Evolutionary conservation across 1,140 invertebrate genomes (phyloP).

Genomic region (Saccostrea glomerata): DNA sequence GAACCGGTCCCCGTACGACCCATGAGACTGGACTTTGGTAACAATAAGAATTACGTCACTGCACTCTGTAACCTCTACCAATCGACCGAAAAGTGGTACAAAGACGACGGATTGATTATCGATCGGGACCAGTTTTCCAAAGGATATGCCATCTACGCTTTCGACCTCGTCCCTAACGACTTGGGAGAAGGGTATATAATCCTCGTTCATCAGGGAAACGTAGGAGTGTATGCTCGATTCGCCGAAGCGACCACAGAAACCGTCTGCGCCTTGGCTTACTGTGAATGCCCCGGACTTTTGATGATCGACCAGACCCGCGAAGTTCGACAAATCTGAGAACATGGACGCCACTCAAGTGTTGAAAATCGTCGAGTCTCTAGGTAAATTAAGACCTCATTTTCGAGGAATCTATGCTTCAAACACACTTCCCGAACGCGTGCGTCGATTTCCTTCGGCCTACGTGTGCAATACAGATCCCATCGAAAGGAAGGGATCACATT

Average conservation of each 20-base stretch:
- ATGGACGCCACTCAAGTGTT: not conserved
- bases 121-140: no score
- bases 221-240: conserved; percentile 43
- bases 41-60: no score
- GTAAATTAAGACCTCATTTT: not conserved
- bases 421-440: conserved; percentile 21
- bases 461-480: conserved; percentile 43
- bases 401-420: conserved; percentile 37
- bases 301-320: not conserved
- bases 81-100: no score
- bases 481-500: conserved; percentile 28
- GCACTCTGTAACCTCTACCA: no score
- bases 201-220: conserved; percentile 34
- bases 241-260: not conserved
- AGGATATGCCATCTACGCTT: not conserved
- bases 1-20: not conserved
- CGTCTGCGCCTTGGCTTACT: not conserved
- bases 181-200: conserved; percentile 48
- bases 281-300: conserved; percentile 5
- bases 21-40: no score
- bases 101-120: no score
- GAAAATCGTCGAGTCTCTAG: not conserved
- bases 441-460: conserved; percentile 6
- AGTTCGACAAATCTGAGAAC: not conserved
- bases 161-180: conserved; percentile 9